A percentile compares a stretch with the other conserved stretches of the same genome.
These are phyloP conservation scores for Poecile montanus DNA, from an alignment of 2,797 vertebrate species.

Conservation along the genomic window DNA sequence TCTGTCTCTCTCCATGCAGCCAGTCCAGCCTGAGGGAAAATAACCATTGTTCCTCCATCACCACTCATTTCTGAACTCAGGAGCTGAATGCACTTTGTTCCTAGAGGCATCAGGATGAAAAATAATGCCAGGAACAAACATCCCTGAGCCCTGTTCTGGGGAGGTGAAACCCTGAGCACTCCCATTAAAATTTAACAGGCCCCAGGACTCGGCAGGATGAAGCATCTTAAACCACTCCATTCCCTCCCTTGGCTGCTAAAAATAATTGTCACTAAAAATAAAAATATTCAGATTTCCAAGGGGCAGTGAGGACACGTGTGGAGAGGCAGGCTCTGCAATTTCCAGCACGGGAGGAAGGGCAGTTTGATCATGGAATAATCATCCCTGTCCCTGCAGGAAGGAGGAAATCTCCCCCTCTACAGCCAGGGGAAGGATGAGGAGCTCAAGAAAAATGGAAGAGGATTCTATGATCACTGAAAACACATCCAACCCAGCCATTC, in stretches of 20 bases:
- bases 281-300: neutral
- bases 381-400: neutral
- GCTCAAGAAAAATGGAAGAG: neutral
- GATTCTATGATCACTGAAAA: neutral
- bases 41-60: neutral
- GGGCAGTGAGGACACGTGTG: neutral
- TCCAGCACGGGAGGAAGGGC: neutral
- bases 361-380: fast-evolving
- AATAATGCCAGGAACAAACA: neutral
- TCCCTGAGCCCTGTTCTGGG: neutral
- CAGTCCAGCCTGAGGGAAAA: neutral
- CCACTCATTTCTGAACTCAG: neutral
- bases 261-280: neutral
- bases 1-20: neutral
- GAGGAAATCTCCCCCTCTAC: neutral
- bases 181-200: neutral
- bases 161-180: neutral
- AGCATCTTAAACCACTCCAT: neutral
- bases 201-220: neutral
- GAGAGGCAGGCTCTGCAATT: fast-evolving
- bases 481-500: fast-evolving
- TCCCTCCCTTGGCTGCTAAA: neutral
- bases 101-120: neutral
- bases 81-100: neutral
- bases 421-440: neutral